Evolutionary conservation across 2,888 invertebrate genomes (phyloP).

Genomic region (Nycteola revayana): DNA sequence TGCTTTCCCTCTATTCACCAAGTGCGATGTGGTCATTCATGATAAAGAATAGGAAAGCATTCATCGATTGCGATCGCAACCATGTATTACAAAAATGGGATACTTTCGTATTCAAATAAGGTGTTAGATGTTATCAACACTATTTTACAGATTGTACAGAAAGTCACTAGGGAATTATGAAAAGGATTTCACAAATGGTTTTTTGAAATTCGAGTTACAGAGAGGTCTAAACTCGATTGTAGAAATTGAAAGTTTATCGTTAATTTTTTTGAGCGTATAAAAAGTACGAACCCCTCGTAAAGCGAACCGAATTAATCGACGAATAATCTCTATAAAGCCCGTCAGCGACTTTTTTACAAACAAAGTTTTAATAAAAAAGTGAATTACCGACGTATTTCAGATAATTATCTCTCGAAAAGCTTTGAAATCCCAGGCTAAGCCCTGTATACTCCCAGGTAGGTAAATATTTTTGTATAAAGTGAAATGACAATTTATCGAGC

Average conservation of each 20-base stretch:
- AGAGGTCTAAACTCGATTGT: constrained; percentile 6
- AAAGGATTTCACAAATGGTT: constrained; percentile 26
- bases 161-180: constrained; percentile 25
- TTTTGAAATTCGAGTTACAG: constrained; percentile 22
- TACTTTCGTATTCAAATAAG: constrained; percentile 34
- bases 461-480: constrained; percentile 8
- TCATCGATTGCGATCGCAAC: too few species aligned
- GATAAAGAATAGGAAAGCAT: too few species aligned
- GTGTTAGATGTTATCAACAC: constrained; percentile 39
- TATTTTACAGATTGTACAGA: constrained; percentile 36
- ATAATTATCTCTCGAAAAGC: not conserved
- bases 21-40: too few species aligned
- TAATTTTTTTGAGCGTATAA: not conserved
- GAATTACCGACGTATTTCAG: not conserved
- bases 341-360: constrained; percentile 9
- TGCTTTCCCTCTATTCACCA: too few species aligned
- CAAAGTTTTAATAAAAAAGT: constrained; percentile 11
- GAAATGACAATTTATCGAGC: constrained; percentile 9
- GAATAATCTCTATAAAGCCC: constrained; percentile 5
- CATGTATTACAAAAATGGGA: constrained; percentile 10
- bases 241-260: constrained; percentile 8
- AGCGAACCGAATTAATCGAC: constrained; percentile 17
- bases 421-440: constrained; percentile 1
- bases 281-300: constrained; percentile 2
- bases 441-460: not conserved